Percentiles rank a stretch among this genome's conserved stretches.
phyloP scores from a whole-genome alignment of 2,113 vertebrate species.

The Nerophis ophidion region DNA sequence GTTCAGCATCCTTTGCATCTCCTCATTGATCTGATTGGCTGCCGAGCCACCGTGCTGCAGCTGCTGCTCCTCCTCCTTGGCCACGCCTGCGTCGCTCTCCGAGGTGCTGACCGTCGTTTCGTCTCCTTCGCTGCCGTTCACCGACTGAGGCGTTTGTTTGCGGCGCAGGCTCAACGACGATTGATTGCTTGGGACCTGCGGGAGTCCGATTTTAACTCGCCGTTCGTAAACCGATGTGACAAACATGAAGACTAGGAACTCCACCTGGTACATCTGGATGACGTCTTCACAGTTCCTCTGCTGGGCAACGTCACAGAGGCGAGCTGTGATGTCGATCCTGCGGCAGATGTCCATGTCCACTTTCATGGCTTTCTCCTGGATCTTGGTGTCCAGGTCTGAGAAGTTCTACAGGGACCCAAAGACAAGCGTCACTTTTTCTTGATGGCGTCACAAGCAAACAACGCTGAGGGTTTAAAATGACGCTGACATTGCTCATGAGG shows the following conservation, averaged over 20 bases:
- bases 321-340: conserved; percentile 94
- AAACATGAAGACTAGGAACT: not conserved
- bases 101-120: conserved; percentile 67
- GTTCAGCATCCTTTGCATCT: conserved; percentile 97
- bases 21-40: conserved; percentile 87
- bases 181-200: conserved; percentile 63
- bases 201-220: not conserved
- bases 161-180: conserved; percentile 64
- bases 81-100: conserved; percentile 62
- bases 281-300: conserved; percentile 96
- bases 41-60: conserved; percentile 65
- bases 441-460: not conserved
- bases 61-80: conserved; percentile 72
- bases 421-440: not conserved
- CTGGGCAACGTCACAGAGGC: conserved; percentile 92
- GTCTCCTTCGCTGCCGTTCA: conserved; percentile 67
- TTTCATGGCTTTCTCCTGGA: conserved; percentile 98
- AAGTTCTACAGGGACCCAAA: conserved; percentile 76
- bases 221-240: not conserved
- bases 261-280: conserved; percentile 95
- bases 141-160: conserved; percentile 60
- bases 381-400: conserved; percentile 92
- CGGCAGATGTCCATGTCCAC: conserved; percentile 99
- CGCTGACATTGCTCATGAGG: conserved; percentile 94
- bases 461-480: too few relatives aligned